phyloP scores from a whole-genome alignment of 1,140 invertebrate species.

The Papilio aristodemus region DNA sequence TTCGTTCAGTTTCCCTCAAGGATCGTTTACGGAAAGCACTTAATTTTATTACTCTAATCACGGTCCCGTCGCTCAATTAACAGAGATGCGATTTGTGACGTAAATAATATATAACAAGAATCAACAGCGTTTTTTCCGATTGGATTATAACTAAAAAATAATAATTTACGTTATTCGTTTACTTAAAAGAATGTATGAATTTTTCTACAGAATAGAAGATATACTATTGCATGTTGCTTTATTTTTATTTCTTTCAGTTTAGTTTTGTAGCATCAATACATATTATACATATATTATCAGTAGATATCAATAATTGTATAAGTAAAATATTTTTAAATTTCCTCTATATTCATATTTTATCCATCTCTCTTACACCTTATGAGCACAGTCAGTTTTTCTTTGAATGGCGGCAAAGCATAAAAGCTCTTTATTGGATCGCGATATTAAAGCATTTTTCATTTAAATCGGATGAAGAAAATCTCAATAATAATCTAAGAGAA shows the following conservation, averaged over 20 bases:
- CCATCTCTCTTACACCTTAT: too few species aligned
- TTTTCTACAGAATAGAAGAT: too few species aligned
- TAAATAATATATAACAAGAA: not conserved
- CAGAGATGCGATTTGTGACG: not conserved
- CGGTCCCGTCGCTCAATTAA: not conserved
- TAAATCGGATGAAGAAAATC: constrained; percentile 16
- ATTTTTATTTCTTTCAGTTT: too few species aligned
- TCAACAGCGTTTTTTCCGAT: not conserved
- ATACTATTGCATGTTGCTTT: too few species aligned
- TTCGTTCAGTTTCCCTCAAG: constrained; percentile 1
- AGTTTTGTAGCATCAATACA: too few species aligned
- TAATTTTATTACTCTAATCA: constrained; percentile 16
- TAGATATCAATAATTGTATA: too few species aligned
- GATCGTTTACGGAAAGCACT: constrained; percentile 1
- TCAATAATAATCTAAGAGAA: not conserved
- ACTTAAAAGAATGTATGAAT: too few species aligned
- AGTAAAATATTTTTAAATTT: not conserved
- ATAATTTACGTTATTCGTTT: too few species aligned
- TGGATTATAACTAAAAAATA: too few species aligned
- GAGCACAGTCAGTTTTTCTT: not conserved
- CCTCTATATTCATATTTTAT: not conserved
- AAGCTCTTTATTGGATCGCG: constrained; percentile 18
- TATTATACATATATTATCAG: too few species aligned
- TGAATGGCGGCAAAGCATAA: not conserved
- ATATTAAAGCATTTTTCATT: constrained; percentile 18